Evolutionary conservation across 2,888 invertebrate species (phyloP), one percentile per base, ranked within the genome.

Genomic region (Chalcosyrphus nemorum): DNA sequence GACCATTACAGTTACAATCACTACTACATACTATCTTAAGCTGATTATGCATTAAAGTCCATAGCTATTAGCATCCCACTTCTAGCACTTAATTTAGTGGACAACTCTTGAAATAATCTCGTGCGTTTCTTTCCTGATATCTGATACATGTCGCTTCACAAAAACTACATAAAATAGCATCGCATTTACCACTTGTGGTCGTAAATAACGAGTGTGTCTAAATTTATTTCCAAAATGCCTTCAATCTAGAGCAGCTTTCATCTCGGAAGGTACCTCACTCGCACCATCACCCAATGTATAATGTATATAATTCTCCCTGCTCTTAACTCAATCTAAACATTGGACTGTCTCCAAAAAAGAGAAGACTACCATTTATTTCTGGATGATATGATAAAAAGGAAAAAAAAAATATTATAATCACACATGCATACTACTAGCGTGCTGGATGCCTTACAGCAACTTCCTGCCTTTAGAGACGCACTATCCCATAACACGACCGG

Each of bases 291-390:
- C 47, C 27, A 41, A 9, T 66, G 32, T 65, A 65, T n/a, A n/a
- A n/a, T n/a, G 29, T 32, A 29, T 7, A 59, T 45, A 68, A 65
- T 72, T 65, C 29, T 72, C 45, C 21, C 59, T n/a, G n/a, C n/a
- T n/a, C n/a, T 47, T 24, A 45, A 50, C 38, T 45, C 43, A 72
- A 72, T 71, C 71, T 41, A 45, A 17, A 38, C 68, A 59, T 82
- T 82, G 78, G 82, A 77, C 50, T 78, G 72, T 68, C 61, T 78
- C 84, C 80, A 84, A 84, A 74, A 75, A 59, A 68, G 32, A 61
- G 66, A 52, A 56, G 61, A 24, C n/a, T n/a, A n/a, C 72, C 63
- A 74, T 78, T 74, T 78, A 84, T 84, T 84, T 70, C 78, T 63
- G 68, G 68, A 78, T 50, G 63, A 63, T 56, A 41, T 52, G 19